Evolutionary conservation across 2,113 vertebrate genomes (phyloP).

Genomic region (Pithys albifrons): DNA sequence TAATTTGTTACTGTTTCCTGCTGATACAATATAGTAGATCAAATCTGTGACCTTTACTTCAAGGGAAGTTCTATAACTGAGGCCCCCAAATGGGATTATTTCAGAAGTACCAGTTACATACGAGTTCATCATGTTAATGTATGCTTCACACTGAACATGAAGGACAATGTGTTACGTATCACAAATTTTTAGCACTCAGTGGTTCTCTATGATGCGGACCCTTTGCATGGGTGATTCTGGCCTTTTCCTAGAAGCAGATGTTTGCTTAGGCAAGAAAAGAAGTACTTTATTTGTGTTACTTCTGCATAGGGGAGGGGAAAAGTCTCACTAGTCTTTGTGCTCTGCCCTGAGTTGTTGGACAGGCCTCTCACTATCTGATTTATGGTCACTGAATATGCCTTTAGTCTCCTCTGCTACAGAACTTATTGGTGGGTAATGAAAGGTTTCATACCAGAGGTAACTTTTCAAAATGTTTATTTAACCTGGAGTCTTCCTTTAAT

Average conservation of each 20-base stretch:
- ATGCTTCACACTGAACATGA: background rate
- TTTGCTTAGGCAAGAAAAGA: background rate
- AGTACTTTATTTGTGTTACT: background rate
- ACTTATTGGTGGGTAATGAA: background rate
- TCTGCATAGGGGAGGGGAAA: background rate
- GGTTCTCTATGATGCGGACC: background rate
- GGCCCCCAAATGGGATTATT: background rate
- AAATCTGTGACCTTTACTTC: conserved; percentile 8
- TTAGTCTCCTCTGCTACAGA: background rate
- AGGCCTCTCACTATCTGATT: background rate
- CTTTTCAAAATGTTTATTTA: background rate
- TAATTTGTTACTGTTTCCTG: background rate
- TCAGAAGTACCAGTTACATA: background rate
- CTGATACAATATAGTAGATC: background rate
- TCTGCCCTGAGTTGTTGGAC: background rate
- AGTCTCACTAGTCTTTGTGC: background rate
- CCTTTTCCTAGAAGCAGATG: background rate
- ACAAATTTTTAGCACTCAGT: background rate
- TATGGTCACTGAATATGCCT: background rate
- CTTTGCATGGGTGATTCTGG: background rate
- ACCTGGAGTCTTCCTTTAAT: background rate
- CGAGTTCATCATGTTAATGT: background rate
- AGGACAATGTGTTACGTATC: background rate
- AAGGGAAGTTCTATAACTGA: background rate
- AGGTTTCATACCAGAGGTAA: background rate